Evolutionary conservation across 2,113 vertebrate genomes (phyloP), one percentile per base, ranked within the genome.

Genomic region (Rhodinocichla rosea): DNA sequence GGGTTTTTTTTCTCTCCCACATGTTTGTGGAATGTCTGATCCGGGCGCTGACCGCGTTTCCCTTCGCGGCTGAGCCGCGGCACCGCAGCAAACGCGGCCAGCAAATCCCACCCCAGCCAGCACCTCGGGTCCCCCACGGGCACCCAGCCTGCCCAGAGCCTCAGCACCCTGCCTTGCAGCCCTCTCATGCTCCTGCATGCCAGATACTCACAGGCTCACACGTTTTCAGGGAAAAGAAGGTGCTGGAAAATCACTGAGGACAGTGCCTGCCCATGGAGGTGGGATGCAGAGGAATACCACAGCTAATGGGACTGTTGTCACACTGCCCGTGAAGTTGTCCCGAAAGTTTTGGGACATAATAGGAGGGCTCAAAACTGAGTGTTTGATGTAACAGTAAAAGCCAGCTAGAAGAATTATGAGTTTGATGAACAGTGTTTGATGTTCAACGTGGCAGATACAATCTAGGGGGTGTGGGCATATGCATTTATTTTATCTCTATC

Each of bases 61-160:
- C 42, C 37, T 42, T 32, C 40, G 6, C 3, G 15, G 80, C 53
- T 3, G 0, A 64, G 53, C 26, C 11, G 0, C 6, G 3, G 1
- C 13, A 3, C 15, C 65, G 77, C 70, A 60, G 68, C 45, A 39
- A 83, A 90, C 0, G 2, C 45, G 60, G 53, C 56, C 0, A 0
- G 37, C 11, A 40, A 62, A 84, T 71, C 44, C 87, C 83, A 82
- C 35, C 3, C 22, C 64, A 57, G 39, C 74, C 15, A 0, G 22
- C 33, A 42, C 55, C 65, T 74, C 2, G 0, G 35, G 16, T 7
- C 12, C 55, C 44, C 71, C 5, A 0, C 2, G 1, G 60, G 42
- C 60, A 11, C 3, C 2, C 23, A 10, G 17, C 44, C 65, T 57
- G 45, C 60, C 52, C 52, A 49, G 28, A 49, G 15, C 39, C 60